Base-by-base conservation (phyloP, 35 echinoderm and acorn worm genomes). In the Eucidaris tribuloides region DNA sequence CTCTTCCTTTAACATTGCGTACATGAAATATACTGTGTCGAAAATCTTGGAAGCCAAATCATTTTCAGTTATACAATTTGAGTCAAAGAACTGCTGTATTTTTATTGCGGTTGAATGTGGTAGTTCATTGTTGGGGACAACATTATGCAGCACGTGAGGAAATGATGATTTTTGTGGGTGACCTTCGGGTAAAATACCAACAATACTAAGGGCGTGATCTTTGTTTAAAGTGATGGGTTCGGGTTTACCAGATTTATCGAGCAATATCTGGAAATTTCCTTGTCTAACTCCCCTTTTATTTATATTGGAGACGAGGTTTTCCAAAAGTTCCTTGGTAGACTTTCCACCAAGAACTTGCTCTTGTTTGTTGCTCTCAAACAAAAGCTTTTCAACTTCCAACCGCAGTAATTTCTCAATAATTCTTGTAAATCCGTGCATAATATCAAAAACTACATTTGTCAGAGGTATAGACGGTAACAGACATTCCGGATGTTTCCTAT, bases 171-270 rank as follows among this genome's bases (percentile, higher is more conserved):
- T 41, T 65, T n/a, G 44, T 62, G n/a, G n/a, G n/a, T n/a, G n/a
- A 18, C 50, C 68, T 22, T n/a, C n/a, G n/a, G n/a, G n/a, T n/a
- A 61, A 4, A 57, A 71, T 68, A 4, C 82, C 40, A 23, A 87
- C 82, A 5, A 92, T 92, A 58, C 74, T 65, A 30, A 80, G 37
- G 5, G 90, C 83, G 77, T 65, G 46, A 28, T 92, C 83, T 66
- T 87, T 78, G 52, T 86, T 84, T 1, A 84, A 58, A 11, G 55
- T 62, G 25, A 91, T 62, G 17, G 65, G 81, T 68, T 91, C 48
- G 7, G 48, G 54, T 60, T 79, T 91, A 49, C 88, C 88, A 13
- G 17, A 18, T 42, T 64, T 85, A 31, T 92, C 83, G 63, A 92
- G 62, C 5, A 55, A 29, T 40, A 92, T 77, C 11, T 82, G 59